Evolutionary conservation across 2,797 vertebrate species (phyloP), one percentile per base, ranked within the genome.

Genomic region (Chelidonichthys spinosus): DNA sequence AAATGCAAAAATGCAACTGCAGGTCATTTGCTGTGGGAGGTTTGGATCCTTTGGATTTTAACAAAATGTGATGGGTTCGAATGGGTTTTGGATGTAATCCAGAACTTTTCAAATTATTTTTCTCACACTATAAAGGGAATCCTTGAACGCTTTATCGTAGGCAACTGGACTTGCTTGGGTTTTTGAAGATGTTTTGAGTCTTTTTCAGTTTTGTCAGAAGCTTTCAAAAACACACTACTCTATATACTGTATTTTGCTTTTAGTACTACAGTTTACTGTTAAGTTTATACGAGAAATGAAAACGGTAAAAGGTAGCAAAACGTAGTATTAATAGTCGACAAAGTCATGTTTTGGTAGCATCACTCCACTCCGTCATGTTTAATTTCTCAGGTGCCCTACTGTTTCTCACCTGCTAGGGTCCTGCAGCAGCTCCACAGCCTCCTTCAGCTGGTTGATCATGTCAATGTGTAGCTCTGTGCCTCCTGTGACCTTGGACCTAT

Each of bases 401-500:
- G 25, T 1, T 7, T 18, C 80, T 53, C 85, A 97, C 97, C 96
- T 96, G 88, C 82, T 93, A 50, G 96, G 93, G 81, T 97, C 95
- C 52, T 97, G 97, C 76, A 97, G 93, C 79, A 97, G 92, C 87
- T 96, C 95, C 84, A 97, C 96, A 0, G 96, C 97, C 83, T 97
- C 96, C 88, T 96, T 95, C 74, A 97, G 93, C 85, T 96, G 96
- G 72, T 96, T 94, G 85, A 97, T 97, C 95, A 97, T 95, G 68
- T 91, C 90, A 40, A 95, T 90, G 79, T 94, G 93, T 69, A 95
- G 84, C 80, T 93, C 92, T 65, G 93, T 91, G 44, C 92, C 88
- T 76, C 91, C 90, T 33, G 89, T 85, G 67, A 94, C 93, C 88
- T 90, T 95, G 74, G 94, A 87, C 92, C 97, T 97, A 85, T 3